Base-by-base conservation (phyloP, 2,797 vertebrate species). In the Remorina albescens region DNA sequence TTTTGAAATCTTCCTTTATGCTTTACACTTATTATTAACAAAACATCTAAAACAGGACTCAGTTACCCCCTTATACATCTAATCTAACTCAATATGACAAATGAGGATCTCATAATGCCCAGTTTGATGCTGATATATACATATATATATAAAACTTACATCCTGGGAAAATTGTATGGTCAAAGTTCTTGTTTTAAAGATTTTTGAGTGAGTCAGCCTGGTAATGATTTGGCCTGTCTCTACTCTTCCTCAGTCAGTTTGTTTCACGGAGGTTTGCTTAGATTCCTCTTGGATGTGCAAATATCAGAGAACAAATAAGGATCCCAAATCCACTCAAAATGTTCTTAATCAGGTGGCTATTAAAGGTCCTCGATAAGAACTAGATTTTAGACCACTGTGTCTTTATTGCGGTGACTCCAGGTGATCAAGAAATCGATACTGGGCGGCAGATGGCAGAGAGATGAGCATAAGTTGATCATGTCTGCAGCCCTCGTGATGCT, bases 241-340 rank as follows among this genome's bases (percentile, higher is more conserved):
- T 21, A 37, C 2, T 64, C 5, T 25, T 0, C 39, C 8, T 39
- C 34, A 60, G 0, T 39, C 16, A 6, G 30, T 8, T 16, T 55
- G 12, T 23, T 36, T 37, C 0, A 13, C 4, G 6, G 0, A n/a
- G 8, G 6, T 12, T 42, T 32, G 32, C 37, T 21, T 53, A n/a
- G 10, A 21, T 13, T 4, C 34, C n/a, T 0, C 15, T 46, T 30
- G 30, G 4, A 23, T 25, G 13, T 1, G 66, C 25, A 65, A 67
- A 67, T 28, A 53, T 23, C 4, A n/a, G 4, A 28, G 15, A 34
- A 34, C 41, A 25, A 13, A 62, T 57, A 26, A 8, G 5, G 36
- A 49, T 64, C 78, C 11, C 32, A 71, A 84, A 89, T 84, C 53
- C 16, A 81, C 82, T 89, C 85, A 90, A 47, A 55, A 65, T 10